These are phyloP conservation scores for Albula glossodonta DNA, from an alignment of 2,113 vertebrate genomes.

Conservation along the genomic window DNA sequence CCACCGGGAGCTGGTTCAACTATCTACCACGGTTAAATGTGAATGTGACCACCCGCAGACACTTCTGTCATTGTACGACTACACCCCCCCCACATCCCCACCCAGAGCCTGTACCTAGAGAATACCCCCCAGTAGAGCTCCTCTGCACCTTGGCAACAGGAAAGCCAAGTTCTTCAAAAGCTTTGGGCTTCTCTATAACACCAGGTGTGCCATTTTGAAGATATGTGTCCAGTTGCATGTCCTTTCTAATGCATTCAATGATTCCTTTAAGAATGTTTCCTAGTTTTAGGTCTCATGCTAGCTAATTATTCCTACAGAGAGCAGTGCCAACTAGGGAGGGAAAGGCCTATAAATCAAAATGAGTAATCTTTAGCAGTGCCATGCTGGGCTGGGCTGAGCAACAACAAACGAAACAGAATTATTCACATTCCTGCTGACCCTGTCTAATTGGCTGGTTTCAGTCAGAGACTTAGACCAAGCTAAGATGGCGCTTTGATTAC, in stretches of 20 bases:
- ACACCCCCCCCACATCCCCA: not conserved
- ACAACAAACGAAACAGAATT: not conserved
- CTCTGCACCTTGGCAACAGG: not conserved
- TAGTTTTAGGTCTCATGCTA: not conserved
- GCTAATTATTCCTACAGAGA: not conserved
- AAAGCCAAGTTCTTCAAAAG: not conserved
- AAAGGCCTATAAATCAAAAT: not conserved
- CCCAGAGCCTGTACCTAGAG: conserved; percentile 17
- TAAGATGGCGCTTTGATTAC: not conserved
- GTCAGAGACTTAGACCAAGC: not conserved
- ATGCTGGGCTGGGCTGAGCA: not conserved
- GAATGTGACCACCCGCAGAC: conserved; percentile 22
- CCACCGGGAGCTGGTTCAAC: conserved; percentile 5
- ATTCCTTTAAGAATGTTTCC: not conserved
- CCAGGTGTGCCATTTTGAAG: not conserved
- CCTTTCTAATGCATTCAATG: not conserved
- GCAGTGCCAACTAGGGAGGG: not conserved
- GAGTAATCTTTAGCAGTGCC: not conserved
- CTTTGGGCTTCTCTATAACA: not conserved
- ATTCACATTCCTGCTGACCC: not conserved
- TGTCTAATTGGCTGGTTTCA: conserved; percentile 18
- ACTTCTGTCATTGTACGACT: conserved; percentile 20
- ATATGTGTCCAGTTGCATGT: not conserved
- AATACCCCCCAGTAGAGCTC: not conserved
- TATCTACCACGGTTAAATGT: conserved; percentile 29